phyloP scores from a whole-genome alignment of 2,113 vertebrate genomes.

The Sardina pilchardus region DNA sequence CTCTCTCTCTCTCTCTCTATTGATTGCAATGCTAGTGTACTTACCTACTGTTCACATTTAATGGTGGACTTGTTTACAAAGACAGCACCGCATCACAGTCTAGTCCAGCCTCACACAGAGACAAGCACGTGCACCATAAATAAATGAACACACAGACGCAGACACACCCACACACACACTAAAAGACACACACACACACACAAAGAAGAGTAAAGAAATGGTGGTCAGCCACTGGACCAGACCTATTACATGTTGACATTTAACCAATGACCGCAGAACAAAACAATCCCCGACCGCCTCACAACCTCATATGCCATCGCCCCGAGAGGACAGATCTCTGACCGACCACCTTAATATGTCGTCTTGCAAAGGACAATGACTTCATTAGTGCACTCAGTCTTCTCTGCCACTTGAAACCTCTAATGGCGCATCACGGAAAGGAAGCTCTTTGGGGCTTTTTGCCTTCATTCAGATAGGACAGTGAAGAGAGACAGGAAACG shows the following conservation, averaged over 20 bases:
- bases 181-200: conserved; percentile 2
- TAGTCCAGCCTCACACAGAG: background rate
- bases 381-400: background rate
- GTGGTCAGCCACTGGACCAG: background rate
- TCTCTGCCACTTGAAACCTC: background rate
- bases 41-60: background rate
- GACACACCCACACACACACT: conserved; percentile 14
- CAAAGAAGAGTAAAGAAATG: background rate
- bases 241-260: background rate
- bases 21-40: background rate
- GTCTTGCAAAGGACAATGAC: background rate
- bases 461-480: too few species aligned
- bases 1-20: background rate
- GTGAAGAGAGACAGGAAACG: too few species aligned
- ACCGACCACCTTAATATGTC: background rate
- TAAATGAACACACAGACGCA: background rate
- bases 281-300: background rate
- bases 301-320: background rate
- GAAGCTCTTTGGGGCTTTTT: background rate
- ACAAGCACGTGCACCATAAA: conserved; percentile 1
- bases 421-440: background rate
- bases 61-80: background rate
- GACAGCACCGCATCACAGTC: background rate
- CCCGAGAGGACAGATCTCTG: background rate
- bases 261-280: background rate